Base-by-base conservation (phyloP, 2,888 invertebrate genomes). In the Amitus sp. region DNA sequence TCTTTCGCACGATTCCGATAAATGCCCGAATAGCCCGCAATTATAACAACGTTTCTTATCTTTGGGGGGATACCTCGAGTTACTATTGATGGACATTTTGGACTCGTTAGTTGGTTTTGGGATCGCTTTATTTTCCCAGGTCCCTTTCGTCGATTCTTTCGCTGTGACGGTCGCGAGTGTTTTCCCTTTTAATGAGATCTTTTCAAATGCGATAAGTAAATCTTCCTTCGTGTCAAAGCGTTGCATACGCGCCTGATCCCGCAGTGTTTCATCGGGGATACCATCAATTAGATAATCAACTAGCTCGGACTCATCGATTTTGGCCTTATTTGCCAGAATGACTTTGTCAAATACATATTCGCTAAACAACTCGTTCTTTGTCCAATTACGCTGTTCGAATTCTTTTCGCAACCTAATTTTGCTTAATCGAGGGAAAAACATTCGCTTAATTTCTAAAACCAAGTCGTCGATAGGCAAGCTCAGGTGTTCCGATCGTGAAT, bases 331-430 rank as follows among this genome's bases (percentile, higher is more conserved):
- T 2, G 28, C 62, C 19, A 59, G 43, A 15, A 66, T 65, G 0
- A 61, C n/a, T 47, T 66, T 65, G 6, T 66, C 63, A 27, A 56
- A 58, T 10, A 40, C 60, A 42, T 66, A 68, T 15, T 65, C 55
- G 5, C 15, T 30, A 30, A 68, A 68, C 9, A 20, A 7, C 47
- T 68, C 66, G 13, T 34, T 23, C 5, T 5, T 1, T 17, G 33
- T 13, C 62, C 64, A 65, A 5, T n/a, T 28, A n/a, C 56, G 27
- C 1, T 18, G n/a, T 30, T 62, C 62, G 23, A 66, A 68, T 3
- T 47, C 10, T 12, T 55, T 55, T 10, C 57, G 27, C 4, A 43
- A 30, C 3, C 19, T 6, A 4, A 61, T 13, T 34, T 47, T 58
- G n/a, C 34, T 43, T 7, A 46, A 50, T 28, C 57, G 39, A 33